Conservation (phyloP, 2,113 vertebrate genomes). For the Etia nguti region DNA sequence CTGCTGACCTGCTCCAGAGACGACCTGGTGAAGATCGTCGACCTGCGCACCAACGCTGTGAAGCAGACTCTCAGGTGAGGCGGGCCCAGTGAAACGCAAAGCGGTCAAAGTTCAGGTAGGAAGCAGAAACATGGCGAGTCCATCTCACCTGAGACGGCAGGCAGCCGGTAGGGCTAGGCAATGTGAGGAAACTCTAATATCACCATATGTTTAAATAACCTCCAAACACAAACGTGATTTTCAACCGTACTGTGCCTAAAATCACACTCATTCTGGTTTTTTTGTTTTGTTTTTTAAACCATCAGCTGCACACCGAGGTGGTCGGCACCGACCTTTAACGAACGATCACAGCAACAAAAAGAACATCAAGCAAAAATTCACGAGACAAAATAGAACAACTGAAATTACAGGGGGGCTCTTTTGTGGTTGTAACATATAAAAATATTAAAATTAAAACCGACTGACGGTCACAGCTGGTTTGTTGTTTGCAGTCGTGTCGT, state of each 20-base stretch:
- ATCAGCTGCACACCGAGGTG: not conserved
- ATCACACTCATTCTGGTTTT: accelerated
- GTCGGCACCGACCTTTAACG: not conserved
- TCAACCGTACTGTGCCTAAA: not conserved
- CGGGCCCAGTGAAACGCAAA: not conserved
- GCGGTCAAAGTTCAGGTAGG: not conserved
- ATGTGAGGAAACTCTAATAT: not conserved
- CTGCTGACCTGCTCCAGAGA: constrained; percentile 93
- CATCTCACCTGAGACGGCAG: not conserved
- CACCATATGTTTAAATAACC: not conserved
- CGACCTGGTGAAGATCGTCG: constrained; percentile 90
- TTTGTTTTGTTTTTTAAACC: not conserved
- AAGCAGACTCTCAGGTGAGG: constrained; percentile 87
- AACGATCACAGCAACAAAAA: not conserved
- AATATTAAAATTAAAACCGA: not conserved
- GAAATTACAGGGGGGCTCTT: not conserved
- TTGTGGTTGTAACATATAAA: not conserved
- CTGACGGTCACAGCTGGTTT: not conserved
- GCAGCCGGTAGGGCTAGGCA: accelerated
- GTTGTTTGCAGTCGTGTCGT: not conserved
- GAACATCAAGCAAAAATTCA: not conserved
- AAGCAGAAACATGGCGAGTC: not conserved
- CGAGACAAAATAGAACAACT: not conserved
- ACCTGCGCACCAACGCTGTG: constrained; percentile 79
- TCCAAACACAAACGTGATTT: not conserved